Percentiles rank a stretch among this genome's conserved stretches.
phyloP scores from a whole-genome alignment of 2,113 vertebrate species.

The Tychaedon coryphoeus region DNA sequence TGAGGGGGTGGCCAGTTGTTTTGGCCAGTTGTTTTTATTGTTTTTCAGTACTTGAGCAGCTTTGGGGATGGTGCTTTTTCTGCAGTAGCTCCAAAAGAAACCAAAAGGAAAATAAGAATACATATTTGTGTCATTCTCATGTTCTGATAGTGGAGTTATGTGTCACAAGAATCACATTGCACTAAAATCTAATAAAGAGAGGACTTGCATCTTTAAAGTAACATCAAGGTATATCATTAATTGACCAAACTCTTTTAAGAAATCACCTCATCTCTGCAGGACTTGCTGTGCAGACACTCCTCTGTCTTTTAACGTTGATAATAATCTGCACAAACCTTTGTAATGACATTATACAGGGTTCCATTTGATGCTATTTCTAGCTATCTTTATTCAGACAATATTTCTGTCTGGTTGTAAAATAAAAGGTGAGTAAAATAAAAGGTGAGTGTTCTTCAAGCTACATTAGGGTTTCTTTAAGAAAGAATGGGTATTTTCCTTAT shows the following conservation, averaged over 20 bases:
- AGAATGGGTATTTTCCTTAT: not conserved
- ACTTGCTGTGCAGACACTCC: not conserved
- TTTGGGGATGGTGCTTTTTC: not conserved
- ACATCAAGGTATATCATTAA: not conserved
- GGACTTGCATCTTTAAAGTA: not conserved
- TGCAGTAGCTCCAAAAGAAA: not conserved
- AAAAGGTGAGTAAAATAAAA: not conserved
- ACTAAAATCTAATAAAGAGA: not conserved
- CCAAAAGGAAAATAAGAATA: not conserved
- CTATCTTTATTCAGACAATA: not conserved
- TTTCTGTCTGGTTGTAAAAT: not conserved
- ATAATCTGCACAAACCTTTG: not conserved
- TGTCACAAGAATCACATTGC: not conserved
- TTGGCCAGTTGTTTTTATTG: not conserved
- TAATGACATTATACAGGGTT: not conserved
- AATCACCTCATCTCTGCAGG: not conserved
- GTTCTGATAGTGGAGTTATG: not conserved
- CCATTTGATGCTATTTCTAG: not conserved
- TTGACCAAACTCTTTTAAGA: not conserved
- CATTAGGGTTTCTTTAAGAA: not conserved
- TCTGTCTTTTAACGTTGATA: not conserved
- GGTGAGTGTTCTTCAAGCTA: not conserved
- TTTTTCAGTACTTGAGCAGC: not conserved
- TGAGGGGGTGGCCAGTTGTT: not conserved
- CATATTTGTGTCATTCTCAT: not conserved